Evolutionary conservation across 2,888 invertebrate genomes (phyloP).

Genomic region (Cancer borealis): DNA sequence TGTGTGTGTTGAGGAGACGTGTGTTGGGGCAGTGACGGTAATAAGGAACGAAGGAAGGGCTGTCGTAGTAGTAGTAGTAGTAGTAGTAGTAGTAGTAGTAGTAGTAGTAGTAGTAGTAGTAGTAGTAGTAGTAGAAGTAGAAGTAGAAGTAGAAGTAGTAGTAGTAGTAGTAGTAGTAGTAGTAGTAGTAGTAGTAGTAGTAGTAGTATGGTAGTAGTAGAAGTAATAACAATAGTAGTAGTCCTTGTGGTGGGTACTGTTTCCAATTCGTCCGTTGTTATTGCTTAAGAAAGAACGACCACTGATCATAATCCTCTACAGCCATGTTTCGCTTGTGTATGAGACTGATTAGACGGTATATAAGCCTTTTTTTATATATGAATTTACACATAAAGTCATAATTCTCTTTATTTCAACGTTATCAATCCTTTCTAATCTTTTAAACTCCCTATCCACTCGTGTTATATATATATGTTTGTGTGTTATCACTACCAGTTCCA

Average conservation of each 20-base stretch:
- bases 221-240: neutral
- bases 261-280: neutral
- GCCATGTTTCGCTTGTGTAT: neutral
- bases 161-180: neutral
- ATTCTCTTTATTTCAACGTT: too few species aligned
- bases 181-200: neutral
- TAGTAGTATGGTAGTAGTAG: neutral
- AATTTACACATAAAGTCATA: too few species aligned
- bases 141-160: neutral
- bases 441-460: too few species aligned
- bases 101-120: neutral
- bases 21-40: neutral
- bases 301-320: neutral
- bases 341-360: too few species aligned
- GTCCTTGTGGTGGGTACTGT: neutral
- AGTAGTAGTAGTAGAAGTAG: neutral
- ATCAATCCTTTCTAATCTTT: too few species aligned
- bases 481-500: neutral
- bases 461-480: too few species aligned
- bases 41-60: neutral
- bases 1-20: constrained; percentile 15
- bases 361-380: too few species aligned
- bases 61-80: neutral
- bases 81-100: neutral
- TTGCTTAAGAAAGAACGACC: neutral